phyloP scores from a whole-genome alignment of 2,888 invertebrate species.

The Nomada flava region DNA sequence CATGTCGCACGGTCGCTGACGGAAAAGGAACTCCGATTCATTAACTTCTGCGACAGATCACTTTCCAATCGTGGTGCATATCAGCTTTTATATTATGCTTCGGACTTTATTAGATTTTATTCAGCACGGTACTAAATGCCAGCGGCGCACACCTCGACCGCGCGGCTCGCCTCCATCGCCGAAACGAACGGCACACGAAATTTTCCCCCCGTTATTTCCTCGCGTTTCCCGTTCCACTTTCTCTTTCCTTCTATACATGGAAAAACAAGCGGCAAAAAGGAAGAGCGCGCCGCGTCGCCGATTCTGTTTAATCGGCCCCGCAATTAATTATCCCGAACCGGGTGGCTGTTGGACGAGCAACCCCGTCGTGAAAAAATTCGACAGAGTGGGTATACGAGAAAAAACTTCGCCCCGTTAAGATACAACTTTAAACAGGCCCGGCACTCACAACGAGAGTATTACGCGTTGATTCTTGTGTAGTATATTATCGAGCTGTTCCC shows the following conservation, averaged over 20 bases:
- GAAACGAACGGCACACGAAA: too few species aligned
- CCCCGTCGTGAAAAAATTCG: neutral
- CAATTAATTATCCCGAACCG: neutral
- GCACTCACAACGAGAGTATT: conserved; percentile 57
- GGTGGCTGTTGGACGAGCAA: neutral
- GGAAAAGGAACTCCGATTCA: neutral
- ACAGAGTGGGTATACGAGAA: neutral
- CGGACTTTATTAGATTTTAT: conserved; percentile 37
- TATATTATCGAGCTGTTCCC: conserved; percentile 70
- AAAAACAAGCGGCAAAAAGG: neutral
- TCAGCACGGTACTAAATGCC: conserved; percentile 38
- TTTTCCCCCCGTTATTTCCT: too few species aligned
- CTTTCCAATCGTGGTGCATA: conserved; percentile 22
- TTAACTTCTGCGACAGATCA: conserved; percentile 33
- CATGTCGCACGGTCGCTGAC: neutral
- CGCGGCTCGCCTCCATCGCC: too few species aligned
- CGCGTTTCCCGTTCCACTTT: too few species aligned
- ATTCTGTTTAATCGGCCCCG: neutral
- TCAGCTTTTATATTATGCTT: conserved; percentile 29
- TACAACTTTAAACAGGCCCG: conserved; percentile 53
- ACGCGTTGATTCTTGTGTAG: conserved; percentile 52
- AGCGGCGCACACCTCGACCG: neutral
- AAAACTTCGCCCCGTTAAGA: conserved; percentile 25
- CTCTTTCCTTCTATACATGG: too few species aligned
- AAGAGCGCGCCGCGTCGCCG: too few species aligned